Evolutionary conservation across 2,888 invertebrate species (phyloP), one percentile per base, ranked within the genome.

Genomic region (Nephrotoma guestfalica): DNA sequence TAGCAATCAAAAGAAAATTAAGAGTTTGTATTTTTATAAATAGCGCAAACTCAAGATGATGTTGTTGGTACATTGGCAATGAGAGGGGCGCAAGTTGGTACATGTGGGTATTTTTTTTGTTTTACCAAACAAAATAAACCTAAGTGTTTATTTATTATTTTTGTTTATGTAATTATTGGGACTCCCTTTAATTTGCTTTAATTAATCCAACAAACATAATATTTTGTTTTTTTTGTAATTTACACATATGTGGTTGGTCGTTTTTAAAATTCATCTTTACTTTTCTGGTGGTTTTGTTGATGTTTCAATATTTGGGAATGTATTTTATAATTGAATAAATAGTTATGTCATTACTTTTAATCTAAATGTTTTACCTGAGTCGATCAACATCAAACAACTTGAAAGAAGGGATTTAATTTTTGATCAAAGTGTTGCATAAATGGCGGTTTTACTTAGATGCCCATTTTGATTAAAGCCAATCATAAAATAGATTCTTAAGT

Each of bases 21-120:
- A 84, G 84, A 84, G 84, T 84, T 84, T 84, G 41, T 84, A 84
- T 84, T 41, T 84, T 84, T 84, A 41, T 84, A 18, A 41, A 84
- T 84, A 84, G 84, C 84, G 41, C 84, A 84, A 84, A 84, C 42
- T 42, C 84, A 84, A 41, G 84, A 84, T 85, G 85, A 42, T 85
- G 85, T 43, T 85, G 18, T 85, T 43, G 43, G n/a, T 15, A 85
- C 85, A 43, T 85, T 85, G 43, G 85, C 85, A 85, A 85, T 85
- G 15, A 85, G 18, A 43, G 85, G n/a, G 18, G 85, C 45, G 15
- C 43, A 18, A 11, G 18, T 85, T 43, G 45, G 85, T 42, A 85
- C 85, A 85, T 85, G 85, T 85, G 85, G 41, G 85, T 85, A 43
- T 43, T 43, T 15, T 85, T 85, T 85, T 13, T 85, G 18, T 71